Conservation (phyloP, 2,888 invertebrate genomes). For the Prosopocoilus inquinatus region DNA sequence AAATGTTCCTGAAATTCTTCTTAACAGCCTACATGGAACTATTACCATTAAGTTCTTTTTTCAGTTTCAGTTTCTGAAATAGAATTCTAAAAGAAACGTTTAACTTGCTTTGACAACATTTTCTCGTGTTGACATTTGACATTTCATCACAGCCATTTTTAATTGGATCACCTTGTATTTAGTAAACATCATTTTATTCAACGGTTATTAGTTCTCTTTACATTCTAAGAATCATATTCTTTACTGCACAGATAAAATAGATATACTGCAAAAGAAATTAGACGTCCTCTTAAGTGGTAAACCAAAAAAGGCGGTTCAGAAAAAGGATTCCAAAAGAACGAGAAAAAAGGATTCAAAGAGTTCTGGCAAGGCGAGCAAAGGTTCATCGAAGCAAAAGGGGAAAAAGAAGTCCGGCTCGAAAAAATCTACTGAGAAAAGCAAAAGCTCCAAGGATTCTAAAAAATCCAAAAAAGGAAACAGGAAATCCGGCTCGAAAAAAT, state of each 20-base stretch:
- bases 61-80: too few species aligned
- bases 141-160: too few species aligned
- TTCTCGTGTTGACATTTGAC: too few species aligned
- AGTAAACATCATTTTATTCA: too few species aligned
- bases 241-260: constrained; percentile 34
- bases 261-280: constrained; percentile 36
- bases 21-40: too few species aligned
- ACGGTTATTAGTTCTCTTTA: too few species aligned
- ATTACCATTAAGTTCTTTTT: too few species aligned
- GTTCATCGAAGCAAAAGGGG: constrained; percentile 18
- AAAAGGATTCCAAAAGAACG: constrained; percentile 2
- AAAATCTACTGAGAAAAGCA: constrained; percentile 8
- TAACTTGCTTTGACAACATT: too few species aligned
- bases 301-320: constrained; percentile 19
- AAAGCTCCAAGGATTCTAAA: constrained; percentile 9
- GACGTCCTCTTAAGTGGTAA: constrained; percentile 30
- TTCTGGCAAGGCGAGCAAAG: constrained; percentile 8
- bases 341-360: constrained; percentile 9
- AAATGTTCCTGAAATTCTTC: too few species aligned
- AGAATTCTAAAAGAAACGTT: too few species aligned
- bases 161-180: too few species aligned
- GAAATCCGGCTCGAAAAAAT: constrained; percentile 20
- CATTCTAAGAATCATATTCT: neutral
- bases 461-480: constrained; percentile 22
- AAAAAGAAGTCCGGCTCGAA: constrained; percentile 21